Evolutionary conservation across 1,140 invertebrate species (phyloP).

Genomic region (Drosophila willistoni): DNA sequence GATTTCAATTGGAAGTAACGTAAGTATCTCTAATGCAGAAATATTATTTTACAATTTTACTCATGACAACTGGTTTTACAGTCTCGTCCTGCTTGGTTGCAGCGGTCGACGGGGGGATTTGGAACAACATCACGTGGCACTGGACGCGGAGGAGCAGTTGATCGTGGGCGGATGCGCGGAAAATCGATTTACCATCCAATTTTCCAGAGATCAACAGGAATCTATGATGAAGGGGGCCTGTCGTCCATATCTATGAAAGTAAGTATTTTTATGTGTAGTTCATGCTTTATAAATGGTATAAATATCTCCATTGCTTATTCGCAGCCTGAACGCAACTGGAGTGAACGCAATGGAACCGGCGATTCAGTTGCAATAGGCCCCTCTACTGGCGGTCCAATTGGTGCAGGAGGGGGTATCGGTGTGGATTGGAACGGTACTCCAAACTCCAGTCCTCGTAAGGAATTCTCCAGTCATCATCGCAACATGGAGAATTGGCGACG

Average conservation of each 20-base stretch:
- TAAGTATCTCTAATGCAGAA: conserved; percentile 38
- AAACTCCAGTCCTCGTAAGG: conserved; percentile 86
- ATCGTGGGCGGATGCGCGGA: conserved; percentile 85
- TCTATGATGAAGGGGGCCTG: conserved; percentile 69
- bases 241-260: conserved; percentile 57
- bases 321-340: conserved; percentile 84
- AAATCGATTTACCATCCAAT: conserved; percentile 83
- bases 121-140: conserved; percentile 78
- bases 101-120: conserved; percentile 84
- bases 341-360: conserved; percentile 87
- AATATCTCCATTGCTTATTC: not conserved
- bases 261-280: not conserved
- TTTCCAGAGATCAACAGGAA: conserved; percentile 71
- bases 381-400: conserved; percentile 65
- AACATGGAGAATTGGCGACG: conserved; percentile 87
- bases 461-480: conserved; percentile 84
- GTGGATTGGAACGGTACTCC: conserved; percentile 85
- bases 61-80: conserved; percentile 14
- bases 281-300: not conserved
- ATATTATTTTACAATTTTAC: not conserved
- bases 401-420: conserved; percentile 75
- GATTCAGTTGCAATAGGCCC: conserved; percentile 39
- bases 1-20: conserved; percentile 38
- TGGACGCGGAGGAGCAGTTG: conserved; percentile 85
- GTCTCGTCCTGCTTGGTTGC: conserved; percentile 85